phyloP scores from a whole-genome alignment of 2,888 invertebrate species.

The Microdon myrmicae region DNA sequence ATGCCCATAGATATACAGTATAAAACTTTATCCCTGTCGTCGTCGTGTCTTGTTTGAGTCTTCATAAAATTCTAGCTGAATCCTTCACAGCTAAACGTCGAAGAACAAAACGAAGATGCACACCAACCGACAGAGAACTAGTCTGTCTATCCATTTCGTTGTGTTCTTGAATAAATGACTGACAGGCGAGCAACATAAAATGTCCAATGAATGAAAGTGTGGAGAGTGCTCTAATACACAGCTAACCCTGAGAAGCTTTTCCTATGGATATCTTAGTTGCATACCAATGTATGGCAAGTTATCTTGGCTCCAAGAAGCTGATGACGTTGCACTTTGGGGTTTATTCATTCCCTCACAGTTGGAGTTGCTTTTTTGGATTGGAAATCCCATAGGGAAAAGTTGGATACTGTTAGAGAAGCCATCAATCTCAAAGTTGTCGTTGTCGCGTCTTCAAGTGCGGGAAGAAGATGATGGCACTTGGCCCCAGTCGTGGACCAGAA shows the following conservation, averaged over 20 bases:
- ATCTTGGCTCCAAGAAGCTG: constrained; percentile 42
- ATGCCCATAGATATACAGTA: constrained; percentile 33
- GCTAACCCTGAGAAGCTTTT: too few species aligned
- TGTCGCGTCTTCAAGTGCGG: constrained; percentile 25
- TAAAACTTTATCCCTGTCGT: constrained; percentile 44
- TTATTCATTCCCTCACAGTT: constrained; percentile 13
- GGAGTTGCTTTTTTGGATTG: too few species aligned
- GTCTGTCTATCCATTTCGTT: constrained; percentile 36
- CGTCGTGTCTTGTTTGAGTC: constrained; percentile 12
- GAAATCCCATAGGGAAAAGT: constrained; percentile 32
- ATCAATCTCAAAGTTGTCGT: constrained; percentile 45
- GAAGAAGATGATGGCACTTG: constrained; percentile 9
- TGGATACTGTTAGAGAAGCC: constrained; percentile 46
- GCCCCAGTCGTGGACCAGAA: constrained; percentile 3
- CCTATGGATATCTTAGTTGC: too few species aligned
- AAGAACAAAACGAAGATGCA: too few species aligned
- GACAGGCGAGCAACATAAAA: constrained; percentile 26
- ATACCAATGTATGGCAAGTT: too few species aligned
- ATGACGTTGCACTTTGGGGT: constrained; percentile 44
- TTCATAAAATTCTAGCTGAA: constrained; percentile 19
- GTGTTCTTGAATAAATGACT: constrained; percentile 45
- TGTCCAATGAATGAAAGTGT: constrained; percentile 36
- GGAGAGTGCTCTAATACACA: constrained; percentile 24
- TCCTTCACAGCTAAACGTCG: too few species aligned
- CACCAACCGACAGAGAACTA: constrained; percentile 45